Evolutionary conservation across 1,140 invertebrate species (phyloP).

Genomic region (Heliconius hermathena): DNA sequence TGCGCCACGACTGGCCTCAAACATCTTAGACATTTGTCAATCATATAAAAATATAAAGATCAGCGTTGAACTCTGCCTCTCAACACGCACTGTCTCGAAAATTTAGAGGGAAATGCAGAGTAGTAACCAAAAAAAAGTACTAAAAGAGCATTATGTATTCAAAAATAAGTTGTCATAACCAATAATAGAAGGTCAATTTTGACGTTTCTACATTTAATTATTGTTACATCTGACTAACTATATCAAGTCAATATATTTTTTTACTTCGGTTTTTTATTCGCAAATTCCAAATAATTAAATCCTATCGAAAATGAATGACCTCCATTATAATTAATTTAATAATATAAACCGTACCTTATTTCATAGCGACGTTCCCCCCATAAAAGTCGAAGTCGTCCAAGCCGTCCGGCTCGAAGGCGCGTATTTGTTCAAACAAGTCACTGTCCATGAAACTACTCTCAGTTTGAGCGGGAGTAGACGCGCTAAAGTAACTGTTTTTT

Average conservation of each 20-base stretch:
- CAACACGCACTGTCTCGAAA: not conserved
- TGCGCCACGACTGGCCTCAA: no score
- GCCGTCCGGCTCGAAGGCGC: slow-evolving; percentile 73
- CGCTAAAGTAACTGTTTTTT: slow-evolving; percentile 72
- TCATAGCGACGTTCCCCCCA: slow-evolving; percentile 60
- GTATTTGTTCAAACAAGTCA: slow-evolving; percentile 79
- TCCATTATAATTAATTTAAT: not conserved
- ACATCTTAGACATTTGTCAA: not conserved
- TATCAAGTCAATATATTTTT: no score
- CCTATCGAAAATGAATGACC: no score
- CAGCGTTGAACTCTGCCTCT: not conserved
- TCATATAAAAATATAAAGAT: not conserved
- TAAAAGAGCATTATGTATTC: no score
- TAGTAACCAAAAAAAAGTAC: not conserved
- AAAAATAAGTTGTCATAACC: no score
- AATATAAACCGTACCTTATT: slow-evolving; percentile 44
- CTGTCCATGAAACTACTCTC: slow-evolving; percentile 73
- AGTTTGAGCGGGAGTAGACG: slow-evolving; percentile 74
- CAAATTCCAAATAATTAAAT: no score
- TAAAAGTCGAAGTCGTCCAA: slow-evolving; percentile 72
- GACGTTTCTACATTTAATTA: no score
- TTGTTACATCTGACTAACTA: not conserved
- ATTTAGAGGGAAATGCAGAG: no score
- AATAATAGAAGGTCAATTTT: no score
- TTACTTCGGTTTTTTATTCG: no score